Evolutionary conservation across 1,140 invertebrate species (phyloP), one percentile per base, ranked within the genome.

Genomic region (Musca domestica): DNA sequence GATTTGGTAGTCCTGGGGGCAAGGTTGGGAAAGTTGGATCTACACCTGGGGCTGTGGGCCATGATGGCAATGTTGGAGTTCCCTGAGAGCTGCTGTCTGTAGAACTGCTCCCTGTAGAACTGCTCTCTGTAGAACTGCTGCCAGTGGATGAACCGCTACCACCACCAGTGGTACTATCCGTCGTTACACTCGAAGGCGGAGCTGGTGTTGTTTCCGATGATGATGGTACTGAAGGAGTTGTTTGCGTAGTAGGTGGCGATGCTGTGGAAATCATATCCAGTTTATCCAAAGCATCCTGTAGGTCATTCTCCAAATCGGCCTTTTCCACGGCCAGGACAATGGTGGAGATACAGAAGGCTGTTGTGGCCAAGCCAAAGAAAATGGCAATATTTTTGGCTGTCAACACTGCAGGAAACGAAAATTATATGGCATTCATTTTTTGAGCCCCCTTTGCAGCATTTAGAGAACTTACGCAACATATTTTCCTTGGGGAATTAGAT

Each of bases 311-410:
- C 49, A 80, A 51, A 47, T 73, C 66, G 0, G 73, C 67, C 10
- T 79, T 81, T 30, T 82, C 70, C 5, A 83, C 81, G 3, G 82
- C 81, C 58, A 83, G 64, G 17, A 81, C 82, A 66, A 84, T 79
- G 7, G 83, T 84, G 3, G 84, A 81, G 1, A 85, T 70, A 46
- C 81, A 78, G 30, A 86, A 83, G 15, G 83, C 78, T 6, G 72
- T 78, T 30, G 78, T 71, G 48, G 74, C 75, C 41, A 81, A 17
- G 14, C 72, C 76, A 49, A 81, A 65, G 47, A 74, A 72, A 47
- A 80, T 80, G 68, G 78, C 78, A 30, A 80, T 68, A 23, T 52
- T 48, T 68, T 80, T 80, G 30, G 71, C 76, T 25, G 78, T 80
- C 41, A 79, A 68, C 72, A 75, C 77, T 80, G 47, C 34, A 15